phyloP scores from a whole-genome alignment of 1,140 invertebrate genomes.

The Drosophila navojoa region DNA sequence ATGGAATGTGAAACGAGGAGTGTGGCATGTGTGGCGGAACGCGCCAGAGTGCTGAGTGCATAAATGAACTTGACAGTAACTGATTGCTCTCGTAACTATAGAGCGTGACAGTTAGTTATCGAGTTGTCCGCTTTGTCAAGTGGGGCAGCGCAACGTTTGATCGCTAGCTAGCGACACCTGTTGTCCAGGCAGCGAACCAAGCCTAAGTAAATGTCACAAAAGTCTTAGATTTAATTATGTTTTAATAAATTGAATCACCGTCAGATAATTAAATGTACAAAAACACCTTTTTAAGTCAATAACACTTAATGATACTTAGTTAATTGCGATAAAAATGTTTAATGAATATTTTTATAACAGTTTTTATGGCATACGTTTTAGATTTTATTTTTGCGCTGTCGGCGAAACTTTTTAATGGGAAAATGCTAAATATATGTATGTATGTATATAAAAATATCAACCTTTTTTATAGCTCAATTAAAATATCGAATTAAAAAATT shows the following conservation, averaged over 20 bases:
- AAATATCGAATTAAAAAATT: no score
- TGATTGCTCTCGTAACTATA: constrained; percentile 31
- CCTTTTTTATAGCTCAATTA: no score
- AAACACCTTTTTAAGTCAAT: no score
- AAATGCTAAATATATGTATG: no score
- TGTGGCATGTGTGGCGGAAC: constrained; percentile 10
- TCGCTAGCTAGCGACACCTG: constrained; percentile 12
- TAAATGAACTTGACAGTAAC: constrained; percentile 34
- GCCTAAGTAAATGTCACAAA: background rate
- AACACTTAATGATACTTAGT: no score
- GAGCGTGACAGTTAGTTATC: constrained; percentile 32
- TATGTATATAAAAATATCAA: no score
- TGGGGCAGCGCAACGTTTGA: background rate
- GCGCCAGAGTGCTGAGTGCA: constrained; percentile 3
- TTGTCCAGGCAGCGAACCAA: background rate
- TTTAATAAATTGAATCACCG: background rate
- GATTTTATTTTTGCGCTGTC: no score
- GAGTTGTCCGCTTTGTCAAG: background rate
- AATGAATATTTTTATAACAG: no score
- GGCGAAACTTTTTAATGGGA: no score
- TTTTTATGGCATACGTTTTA: no score
- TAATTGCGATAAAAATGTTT: no score
- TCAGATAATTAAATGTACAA: no score
- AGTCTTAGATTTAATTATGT: background rate
- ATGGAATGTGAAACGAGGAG: background rate